Conservation (phyloP, 2,888 invertebrate species). For the Sialis lutaria region DNA sequence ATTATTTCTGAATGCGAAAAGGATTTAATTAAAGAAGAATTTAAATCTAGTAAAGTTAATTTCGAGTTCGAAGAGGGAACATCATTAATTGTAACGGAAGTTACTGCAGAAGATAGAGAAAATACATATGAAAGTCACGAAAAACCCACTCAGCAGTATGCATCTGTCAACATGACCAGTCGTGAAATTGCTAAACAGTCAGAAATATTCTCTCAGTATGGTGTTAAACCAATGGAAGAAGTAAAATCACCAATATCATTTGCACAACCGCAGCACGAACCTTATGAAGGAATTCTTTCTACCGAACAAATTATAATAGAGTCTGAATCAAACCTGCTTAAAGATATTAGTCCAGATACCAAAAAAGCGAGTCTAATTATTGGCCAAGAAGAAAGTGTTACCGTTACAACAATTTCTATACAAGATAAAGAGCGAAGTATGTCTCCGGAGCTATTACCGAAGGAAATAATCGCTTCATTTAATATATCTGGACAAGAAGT, state of each 20-base stretch:
- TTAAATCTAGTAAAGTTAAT: constrained; percentile 12
- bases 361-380: constrained; percentile 24
- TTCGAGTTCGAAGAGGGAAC: constrained; percentile 21
- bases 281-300: constrained; percentile 27
- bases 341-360: constrained; percentile 18
- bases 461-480: constrained; percentile 18
- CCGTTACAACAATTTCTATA: constrained; percentile 28
- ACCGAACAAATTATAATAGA: constrained; percentile 27
- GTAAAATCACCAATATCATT: constrained; percentile 15
- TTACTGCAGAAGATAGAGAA: constrained; percentile 27
- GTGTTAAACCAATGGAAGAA: constrained; percentile 13
- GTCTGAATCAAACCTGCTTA: constrained; percentile 22
- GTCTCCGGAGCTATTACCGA: constrained; percentile 18
- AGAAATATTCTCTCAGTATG: constrained; percentile 16
- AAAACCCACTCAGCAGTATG: constrained; percentile 19
- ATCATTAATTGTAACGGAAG: constrained; percentile 26
- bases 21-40: constrained; percentile 9
- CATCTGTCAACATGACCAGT: constrained; percentile 15
- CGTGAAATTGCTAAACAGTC: constrained; percentile 25
- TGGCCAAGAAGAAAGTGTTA: constrained; percentile 24
- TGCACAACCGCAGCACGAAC: constrained; percentile 25
- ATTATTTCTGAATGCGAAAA: constrained; percentile 16
- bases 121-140: constrained; percentile 16
- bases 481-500: constrained; percentile 27
- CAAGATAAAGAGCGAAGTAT: constrained; percentile 30